phyloP scores from a whole-genome alignment of 1,140 invertebrate genomes.

The Plectus sambesii region DNA sequence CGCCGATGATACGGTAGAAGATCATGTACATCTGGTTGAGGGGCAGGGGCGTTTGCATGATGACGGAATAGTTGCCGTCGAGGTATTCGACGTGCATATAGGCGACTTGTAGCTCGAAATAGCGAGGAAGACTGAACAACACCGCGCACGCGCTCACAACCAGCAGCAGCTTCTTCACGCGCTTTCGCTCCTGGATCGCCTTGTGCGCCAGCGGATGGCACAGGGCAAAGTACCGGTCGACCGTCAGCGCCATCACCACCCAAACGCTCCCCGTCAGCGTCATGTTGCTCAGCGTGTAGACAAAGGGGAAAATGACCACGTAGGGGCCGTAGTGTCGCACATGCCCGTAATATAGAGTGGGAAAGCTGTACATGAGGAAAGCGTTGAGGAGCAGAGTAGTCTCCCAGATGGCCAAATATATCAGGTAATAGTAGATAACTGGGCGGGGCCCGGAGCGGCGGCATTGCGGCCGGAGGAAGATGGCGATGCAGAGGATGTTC shows the following conservation, averaged over 20 bases:
- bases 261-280: constrained; percentile 24
- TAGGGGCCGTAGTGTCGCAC: constrained; percentile 20
- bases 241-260: constrained; percentile 28
- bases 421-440: constrained; percentile 29
- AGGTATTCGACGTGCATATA: constrained; percentile 10
- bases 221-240: constrained; percentile 26
- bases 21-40: constrained; percentile 27
- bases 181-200: constrained; percentile 16
- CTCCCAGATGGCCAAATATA: constrained; percentile 27
- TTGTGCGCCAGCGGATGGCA: constrained; percentile 18
- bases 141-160: constrained; percentile 17
- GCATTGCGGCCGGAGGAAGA: constrained; percentile 1
- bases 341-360: constrained; percentile 17
- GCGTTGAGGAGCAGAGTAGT: constrained; percentile 24
- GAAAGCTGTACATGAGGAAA: constrained; percentile 27
- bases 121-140: constrained; percentile 23
- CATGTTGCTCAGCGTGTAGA: constrained; percentile 26
- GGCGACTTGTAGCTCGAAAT: constrained; percentile 22
- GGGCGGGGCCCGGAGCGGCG: constrained; percentile 9
- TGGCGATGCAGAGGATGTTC: constrained; percentile 3
- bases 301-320: constrained; percentile 24
- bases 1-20: constrained; percentile 29
- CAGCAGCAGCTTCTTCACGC: constrained; percentile 18
- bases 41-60: constrained; percentile 25
- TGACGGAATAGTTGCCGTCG: constrained; percentile 6